Conservation (phyloP, 1,140 invertebrate species). For the Mactra quadrangularis region DNA sequence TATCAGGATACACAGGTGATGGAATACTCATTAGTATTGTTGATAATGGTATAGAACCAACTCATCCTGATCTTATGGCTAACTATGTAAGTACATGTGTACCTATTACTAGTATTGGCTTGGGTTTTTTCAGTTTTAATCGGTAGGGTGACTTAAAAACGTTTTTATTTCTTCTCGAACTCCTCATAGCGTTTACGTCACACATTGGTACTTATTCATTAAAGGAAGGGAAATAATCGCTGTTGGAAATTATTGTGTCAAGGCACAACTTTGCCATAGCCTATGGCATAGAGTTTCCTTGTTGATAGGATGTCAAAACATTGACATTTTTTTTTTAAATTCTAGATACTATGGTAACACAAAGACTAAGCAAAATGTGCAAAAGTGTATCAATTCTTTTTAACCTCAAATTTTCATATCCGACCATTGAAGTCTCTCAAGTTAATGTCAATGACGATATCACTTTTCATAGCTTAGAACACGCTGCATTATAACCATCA, state of each 20-base stretch:
- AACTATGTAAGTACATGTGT: slow-evolving; percentile 96
- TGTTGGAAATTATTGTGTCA: neutral
- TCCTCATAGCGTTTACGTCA: neutral
- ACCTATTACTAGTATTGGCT: neutral
- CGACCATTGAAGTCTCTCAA: no score
- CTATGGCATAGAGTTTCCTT: no score
- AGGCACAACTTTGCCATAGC: no score
- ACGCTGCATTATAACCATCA: no score
- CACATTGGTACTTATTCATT: neutral
- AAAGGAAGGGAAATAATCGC: neutral
- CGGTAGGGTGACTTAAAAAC: neutral
- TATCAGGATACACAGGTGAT: slow-evolving; percentile 96
- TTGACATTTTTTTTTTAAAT: no score
- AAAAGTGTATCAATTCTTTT: no score
- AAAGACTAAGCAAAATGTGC: no score
- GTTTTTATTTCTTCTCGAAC: neutral
- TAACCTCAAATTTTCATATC: no score
- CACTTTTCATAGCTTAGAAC: no score
- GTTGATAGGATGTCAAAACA: no score
- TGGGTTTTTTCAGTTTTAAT: neutral
- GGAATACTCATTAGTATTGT: slow-evolving; percentile 96
- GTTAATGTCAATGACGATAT: no score
- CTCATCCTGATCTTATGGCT: slow-evolving; percentile 95
- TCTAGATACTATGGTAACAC: no score
- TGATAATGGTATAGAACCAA: slow-evolving; percentile 96